Conservation (phyloP, 2,113 vertebrate species). For the Dipodomys stephensi region DNA sequence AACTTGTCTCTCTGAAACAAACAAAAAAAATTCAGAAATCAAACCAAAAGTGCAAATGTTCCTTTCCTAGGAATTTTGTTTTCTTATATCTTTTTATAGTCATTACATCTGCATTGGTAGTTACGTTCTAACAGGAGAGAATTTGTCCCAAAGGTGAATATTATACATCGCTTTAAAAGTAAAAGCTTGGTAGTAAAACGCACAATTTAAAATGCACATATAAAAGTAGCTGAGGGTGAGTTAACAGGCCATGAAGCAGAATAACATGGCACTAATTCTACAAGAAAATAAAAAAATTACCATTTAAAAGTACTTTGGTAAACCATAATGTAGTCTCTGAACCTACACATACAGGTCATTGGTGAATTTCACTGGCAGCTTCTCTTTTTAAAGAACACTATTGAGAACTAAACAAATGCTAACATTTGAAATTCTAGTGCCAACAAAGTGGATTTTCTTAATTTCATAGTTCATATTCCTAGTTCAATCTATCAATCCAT, state of each 20-base stretch:
- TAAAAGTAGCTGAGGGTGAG: conserved; percentile 75
- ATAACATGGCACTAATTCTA: conserved; percentile 72
- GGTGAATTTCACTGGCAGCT: conserved; percentile 19
- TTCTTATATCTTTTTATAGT: conserved; percentile 71
- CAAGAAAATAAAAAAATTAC: conserved; percentile 74
- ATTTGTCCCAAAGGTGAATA: conserved; percentile 77
- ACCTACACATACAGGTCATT: neutral
- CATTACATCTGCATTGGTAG: conserved; percentile 35
- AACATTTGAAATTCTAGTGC: neutral
- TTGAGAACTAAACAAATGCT: neutral
- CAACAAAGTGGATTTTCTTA: neutral
- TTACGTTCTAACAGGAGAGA: conserved; percentile 71
- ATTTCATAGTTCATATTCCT: conserved; percentile 38
- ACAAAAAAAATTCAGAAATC: conserved; percentile 51
- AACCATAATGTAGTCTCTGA: conserved; percentile 6
- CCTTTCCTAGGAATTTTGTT: conserved; percentile 44
- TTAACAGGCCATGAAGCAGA: conserved; percentile 76
- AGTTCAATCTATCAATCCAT: conserved; percentile 6
- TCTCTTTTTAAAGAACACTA: conserved; percentile 25
- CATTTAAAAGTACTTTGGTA: conserved; percentile 41
- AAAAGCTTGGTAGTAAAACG: conserved; percentile 70
- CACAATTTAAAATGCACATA: conserved; percentile 79
- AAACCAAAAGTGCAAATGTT: conserved; percentile 57
- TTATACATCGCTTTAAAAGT: conserved; percentile 64
- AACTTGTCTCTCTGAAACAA: conserved; percentile 54